These are phyloP conservation scores for Sarcophaga variegata DNA, from an alignment of 2,888 invertebrate genomes.

Conservation along the genomic window DNA sequence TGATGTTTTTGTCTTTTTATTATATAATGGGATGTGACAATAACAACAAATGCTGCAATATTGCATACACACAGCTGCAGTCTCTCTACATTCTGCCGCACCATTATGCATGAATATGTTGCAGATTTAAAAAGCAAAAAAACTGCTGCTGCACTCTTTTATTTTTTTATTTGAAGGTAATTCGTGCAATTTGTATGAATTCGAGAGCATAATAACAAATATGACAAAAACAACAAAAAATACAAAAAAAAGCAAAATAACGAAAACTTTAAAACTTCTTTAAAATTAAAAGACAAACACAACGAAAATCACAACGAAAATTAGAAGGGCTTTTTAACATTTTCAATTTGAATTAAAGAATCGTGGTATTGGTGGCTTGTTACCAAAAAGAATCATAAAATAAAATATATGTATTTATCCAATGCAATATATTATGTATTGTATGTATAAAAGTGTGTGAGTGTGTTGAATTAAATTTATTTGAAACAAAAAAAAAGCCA, in stretches of 20 bases:
- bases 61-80: slow-evolving; percentile 47
- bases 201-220: slow-evolving; percentile 50
- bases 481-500: not conserved
- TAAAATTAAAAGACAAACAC: not conserved
- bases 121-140: slow-evolving; percentile 7
- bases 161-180: slow-evolving; percentile 66
- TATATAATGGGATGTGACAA: slow-evolving; percentile 68
- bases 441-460: not conserved
- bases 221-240: slow-evolving; percentile 21
- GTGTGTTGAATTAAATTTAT: not conserved
- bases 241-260: slow-evolving; percentile 3
- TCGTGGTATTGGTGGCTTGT: slow-evolving; percentile 29
- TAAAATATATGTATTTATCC: slow-evolving; percentile 18
- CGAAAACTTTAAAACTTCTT: slow-evolving; percentile 11
- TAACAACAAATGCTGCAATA: slow-evolving; percentile 43
- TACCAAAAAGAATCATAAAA: slow-evolving; percentile 9
- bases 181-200: slow-evolving; percentile 66
- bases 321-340: slow-evolving; percentile 69
- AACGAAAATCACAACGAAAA: slow-evolving; percentile 49
- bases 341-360: slow-evolving; percentile 39
- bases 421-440: not conserved
- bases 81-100: not conserved
- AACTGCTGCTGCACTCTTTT: slow-evolving; percentile 57
- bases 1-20: slow-evolving; percentile 44
- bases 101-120: slow-evolving; percentile 18